A percentile compares a stretch with the other conserved stretches of the same genome.
phyloP scores from a whole-genome alignment of 1,140 invertebrate genomes.

The Platyscapa corneri region DNA sequence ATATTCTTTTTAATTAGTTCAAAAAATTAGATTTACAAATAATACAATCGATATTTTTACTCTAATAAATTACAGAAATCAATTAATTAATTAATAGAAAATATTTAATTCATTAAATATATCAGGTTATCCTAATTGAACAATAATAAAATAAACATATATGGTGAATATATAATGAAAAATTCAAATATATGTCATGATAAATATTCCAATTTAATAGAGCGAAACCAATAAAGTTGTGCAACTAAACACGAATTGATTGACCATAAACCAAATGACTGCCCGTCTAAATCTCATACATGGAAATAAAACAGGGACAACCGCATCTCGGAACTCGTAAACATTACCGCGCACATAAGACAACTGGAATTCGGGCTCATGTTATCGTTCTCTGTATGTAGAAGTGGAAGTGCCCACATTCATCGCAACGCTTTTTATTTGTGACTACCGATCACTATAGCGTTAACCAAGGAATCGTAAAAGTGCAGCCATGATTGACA shows the following conservation, averaged over 20 bases:
- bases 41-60: too few relatives aligned
- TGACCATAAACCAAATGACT: constrained; percentile 30
- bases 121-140: too few relatives aligned
- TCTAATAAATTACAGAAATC: too few relatives aligned
- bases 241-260: constrained; percentile 23
- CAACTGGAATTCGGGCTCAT: background rate
- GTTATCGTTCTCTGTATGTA: background rate
- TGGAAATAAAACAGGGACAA: constrained; percentile 23
- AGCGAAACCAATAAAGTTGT: background rate
- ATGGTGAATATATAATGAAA: background rate
- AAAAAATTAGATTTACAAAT: too few relatives aligned
- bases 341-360: background rate
- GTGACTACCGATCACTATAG: constrained; percentile 42
- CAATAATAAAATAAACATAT: background rate
- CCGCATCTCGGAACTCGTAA: constrained; percentile 32
- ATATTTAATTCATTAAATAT: too few relatives aligned
- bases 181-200: background rate
- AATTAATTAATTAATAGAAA: too few relatives aligned
- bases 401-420: background rate
- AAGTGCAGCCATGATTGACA: constrained; percentile 49
- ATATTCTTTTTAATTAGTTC: too few relatives aligned
- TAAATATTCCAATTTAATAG: background rate
- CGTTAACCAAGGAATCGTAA: constrained; percentile 58
- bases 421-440: constrained; percentile 40
- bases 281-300: constrained; percentile 31